A percentile compares a stretch with the other conserved stretches of the same genome.
These are phyloP conservation scores for Aleiodes alternator DNA, from an alignment of 2,888 invertebrate species.

Conservation along the genomic window DNA sequence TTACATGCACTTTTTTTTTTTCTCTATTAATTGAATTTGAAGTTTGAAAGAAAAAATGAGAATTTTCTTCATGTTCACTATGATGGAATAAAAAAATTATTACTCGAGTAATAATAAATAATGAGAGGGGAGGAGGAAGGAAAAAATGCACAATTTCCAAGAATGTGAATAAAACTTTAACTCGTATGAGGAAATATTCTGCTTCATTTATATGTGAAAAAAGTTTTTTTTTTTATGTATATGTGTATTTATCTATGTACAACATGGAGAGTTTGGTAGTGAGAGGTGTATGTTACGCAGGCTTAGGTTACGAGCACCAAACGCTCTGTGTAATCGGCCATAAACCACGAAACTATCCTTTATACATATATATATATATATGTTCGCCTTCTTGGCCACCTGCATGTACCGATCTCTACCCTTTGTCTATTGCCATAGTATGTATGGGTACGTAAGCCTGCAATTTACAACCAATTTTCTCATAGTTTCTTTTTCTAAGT, in stretches of 20 bases:
- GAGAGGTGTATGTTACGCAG: constrained; percentile 57
- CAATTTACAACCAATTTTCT: constrained; percentile 26
- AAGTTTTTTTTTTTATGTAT: constrained; percentile 32
- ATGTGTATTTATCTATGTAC: constrained; percentile 45
- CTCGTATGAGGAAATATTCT: constrained; percentile 30
- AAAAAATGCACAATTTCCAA: constrained; percentile 22
- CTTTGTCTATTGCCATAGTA: constrained; percentile 10
- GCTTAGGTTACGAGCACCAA: constrained; percentile 57
- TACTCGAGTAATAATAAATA: constrained; percentile 20
- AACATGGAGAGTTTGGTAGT: constrained; percentile 44
- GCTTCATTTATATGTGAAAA: constrained; percentile 23
- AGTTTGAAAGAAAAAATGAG: background rate
- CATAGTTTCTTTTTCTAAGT: background rate
- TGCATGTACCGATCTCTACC: constrained; percentile 31
- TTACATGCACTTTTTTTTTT: no score
- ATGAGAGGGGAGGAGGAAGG: constrained; percentile 12
- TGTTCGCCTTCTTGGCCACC: constrained; percentile 21
- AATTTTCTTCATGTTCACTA: no score
- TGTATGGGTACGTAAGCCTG: constrained; percentile 19
- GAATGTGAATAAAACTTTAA: constrained; percentile 26
- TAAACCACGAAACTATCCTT: constrained; percentile 66
- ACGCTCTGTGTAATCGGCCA: constrained; percentile 66
- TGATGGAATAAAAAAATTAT: constrained; percentile 13
- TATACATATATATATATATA: background rate
- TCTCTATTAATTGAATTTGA: no score